phyloP scores from a whole-genome alignment of 2,797 vertebrate genomes.

The Lagocephalus sceleratus region DNA sequence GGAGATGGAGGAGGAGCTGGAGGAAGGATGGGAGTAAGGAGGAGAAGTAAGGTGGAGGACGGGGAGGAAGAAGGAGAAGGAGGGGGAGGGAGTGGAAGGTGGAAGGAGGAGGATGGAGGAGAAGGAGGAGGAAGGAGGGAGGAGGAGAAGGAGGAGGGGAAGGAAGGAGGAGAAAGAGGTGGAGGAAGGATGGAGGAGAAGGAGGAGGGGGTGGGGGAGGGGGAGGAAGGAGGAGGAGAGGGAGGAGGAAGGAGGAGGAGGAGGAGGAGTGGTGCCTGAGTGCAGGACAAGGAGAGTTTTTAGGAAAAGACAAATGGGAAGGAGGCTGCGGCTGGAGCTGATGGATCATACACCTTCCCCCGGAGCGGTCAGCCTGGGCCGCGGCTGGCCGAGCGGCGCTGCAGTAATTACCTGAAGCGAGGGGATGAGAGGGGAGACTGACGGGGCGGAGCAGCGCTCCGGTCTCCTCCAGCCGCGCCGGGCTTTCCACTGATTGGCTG shows the following conservation, averaged over 20 bases:
- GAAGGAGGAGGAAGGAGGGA: constrained; percentile 10
- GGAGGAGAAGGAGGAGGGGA: constrained; percentile 7
- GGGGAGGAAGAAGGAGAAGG: constrained; percentile 60
- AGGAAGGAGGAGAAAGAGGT: constrained; percentile 9
- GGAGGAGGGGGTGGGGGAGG: constrained; percentile 2
- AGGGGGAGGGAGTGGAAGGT: no score
- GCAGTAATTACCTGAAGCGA: constrained; percentile 66
- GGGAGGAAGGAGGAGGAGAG: constrained; percentile 11
- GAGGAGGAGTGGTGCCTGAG: constrained; percentile 8
- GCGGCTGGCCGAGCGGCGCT: constrained; percentile 44
- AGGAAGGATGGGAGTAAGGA: constrained; percentile 15
- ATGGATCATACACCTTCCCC: constrained; percentile 68
- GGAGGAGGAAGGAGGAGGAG: constrained; percentile 14
- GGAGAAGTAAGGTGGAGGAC: constrained; percentile 15
- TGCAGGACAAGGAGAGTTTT: constrained; percentile 26
- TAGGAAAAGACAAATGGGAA: constrained; percentile 64
- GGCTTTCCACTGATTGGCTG: constrained; percentile 15
- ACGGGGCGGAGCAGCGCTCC: constrained; percentile 37
- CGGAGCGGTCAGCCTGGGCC: constrained; percentile 46
- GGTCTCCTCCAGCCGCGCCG: constrained; percentile 20
- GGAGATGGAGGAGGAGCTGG: constrained; percentile 3
- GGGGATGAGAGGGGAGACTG: constrained; percentile 42
- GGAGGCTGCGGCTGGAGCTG: constrained; percentile 53
- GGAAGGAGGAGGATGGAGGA: constrained; percentile 6
- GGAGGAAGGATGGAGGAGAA: constrained; percentile 13